Evolutionary conservation across 2,888 invertebrate genomes (phyloP), one percentile per base, ranked within the genome.

Genomic region (Agrochola litura): DNA sequence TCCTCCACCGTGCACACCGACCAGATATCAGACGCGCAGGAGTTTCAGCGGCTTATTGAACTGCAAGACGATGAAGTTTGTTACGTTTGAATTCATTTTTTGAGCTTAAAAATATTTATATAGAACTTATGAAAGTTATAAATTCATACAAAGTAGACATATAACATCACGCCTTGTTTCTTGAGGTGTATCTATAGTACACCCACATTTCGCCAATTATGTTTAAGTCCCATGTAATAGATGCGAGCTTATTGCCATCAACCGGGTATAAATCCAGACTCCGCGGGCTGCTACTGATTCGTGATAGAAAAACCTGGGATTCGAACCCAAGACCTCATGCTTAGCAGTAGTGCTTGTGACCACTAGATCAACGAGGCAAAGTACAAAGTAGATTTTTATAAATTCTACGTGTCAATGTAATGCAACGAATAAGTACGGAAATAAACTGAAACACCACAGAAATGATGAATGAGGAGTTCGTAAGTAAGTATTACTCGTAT

Each of bases 31-130:
- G 93, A 94, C 30, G 85, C 92, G 83, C 93, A 93, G 71, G 92
- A 94, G 66, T 91, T 95, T 69, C 92, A 92, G 10, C 91, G 92
- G 61, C 79, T 94, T 9, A 90, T 95, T 9, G 96, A 96, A 86
- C 70, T 94, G 67, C 89, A 93, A 75, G 95, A 95, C 65, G 95
- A 96, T 76, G 94, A 95, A 90, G 96, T 94, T 83, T 43, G 75
- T 68, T 30, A 56, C 37, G 61, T 43, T 54, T 68, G n/a, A 41
- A 9, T 37, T 49, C 0, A 37, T 37, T 41, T 41, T 2, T 56
- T 37, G 9, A 19, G 14, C 22, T 37, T 14, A 10, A 37, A 9
- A 67, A 37, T 14, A n/a, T 37, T 67, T 37, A 9, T 43, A 43
- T 43, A 43, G 6, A 52, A 30, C 22, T 30, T 25, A 19, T 25